Conservation (phyloP, 2,113 vertebrate genomes). For the Calypte anna region DNA sequence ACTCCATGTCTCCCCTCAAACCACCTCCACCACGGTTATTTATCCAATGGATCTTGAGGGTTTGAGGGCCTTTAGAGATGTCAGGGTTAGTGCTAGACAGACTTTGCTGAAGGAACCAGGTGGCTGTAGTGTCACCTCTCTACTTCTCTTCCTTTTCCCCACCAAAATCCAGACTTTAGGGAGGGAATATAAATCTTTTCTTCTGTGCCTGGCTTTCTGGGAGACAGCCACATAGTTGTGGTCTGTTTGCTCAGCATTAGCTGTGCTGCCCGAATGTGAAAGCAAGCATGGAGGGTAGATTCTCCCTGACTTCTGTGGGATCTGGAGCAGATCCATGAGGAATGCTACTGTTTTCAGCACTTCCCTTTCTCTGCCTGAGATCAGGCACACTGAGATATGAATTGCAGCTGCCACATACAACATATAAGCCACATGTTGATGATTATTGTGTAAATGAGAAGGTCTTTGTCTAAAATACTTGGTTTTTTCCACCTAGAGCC, state of each 20-base stretch:
- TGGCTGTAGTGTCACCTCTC: neutral
- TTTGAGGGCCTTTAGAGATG: neutral
- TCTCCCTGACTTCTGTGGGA: constrained; percentile 42
- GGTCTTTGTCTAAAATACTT: neutral
- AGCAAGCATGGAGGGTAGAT: constrained; percentile 28
- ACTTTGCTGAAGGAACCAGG: neutral
- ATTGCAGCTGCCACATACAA: constrained; percentile 45
- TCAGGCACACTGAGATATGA: constrained; percentile 40
- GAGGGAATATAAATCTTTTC: neutral
- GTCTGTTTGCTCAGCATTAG: constrained; percentile 35
- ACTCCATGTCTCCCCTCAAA: accelerated
- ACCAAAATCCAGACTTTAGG: neutral
- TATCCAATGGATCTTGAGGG: neutral
- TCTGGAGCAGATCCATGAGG: constrained; percentile 58
- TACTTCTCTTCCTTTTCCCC: neutral
- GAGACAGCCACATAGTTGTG: constrained; percentile 19
- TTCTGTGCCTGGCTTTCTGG: neutral
- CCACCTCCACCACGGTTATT: neutral
- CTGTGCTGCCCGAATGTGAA: constrained; percentile 23
- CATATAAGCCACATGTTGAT: constrained; percentile 32
- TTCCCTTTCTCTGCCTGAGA: constrained; percentile 38
- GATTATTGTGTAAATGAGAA: constrained; percentile 23
- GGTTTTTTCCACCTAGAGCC: neutral
- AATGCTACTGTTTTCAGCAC: constrained; percentile 65
- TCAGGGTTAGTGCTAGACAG: neutral